Base-by-base conservation (phyloP, 1,140 invertebrate species). In the Hyposmocoma kahamanoa region DNA sequence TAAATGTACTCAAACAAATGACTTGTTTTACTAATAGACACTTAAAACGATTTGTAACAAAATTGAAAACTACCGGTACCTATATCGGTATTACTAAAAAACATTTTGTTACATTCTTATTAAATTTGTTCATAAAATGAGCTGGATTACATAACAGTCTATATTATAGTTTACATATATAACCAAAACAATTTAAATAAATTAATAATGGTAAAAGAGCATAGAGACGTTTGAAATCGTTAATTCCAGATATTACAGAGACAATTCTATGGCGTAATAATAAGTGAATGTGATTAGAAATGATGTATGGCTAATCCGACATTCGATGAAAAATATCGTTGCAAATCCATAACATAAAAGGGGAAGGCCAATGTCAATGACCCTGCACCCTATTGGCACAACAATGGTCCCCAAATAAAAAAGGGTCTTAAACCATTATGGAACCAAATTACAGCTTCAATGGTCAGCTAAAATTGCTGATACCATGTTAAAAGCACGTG, bases 281-380 rank as follows among this genome's bases (percentile, higher is more conserved):
- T 65, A n/a, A 50, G 56, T 65, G 54, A 55, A 60, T 42, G 44
- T 44, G 67, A 69, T 72, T 63, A 72, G 46, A 57, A 62, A 68
- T 72, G 66, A 75, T 68, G 45, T 73, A 82, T 78, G 71, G 60
- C 66, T 72, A 72, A 71, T 70, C 63, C 56, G 70, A 69, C 55
- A 60, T 53, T 46, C 57, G 59, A 64, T 61, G 67, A 72, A 71
- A 77, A 70, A 67, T 67, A 71, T 72, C 53, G 55, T 58, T 62
- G 67, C 68, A 68, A 80, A 75, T 77, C 66, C 55, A 55, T 72
- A 79, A 72, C 57, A 70, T 50, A 54, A 70, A 66, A 67, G 76
- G 74, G 76, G 69, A 78, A 67, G 67, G 65, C 71, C 68, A 74
- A 77, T 79, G 80, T 84, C 80, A 84, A 77, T 66, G 77, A 84